Evolutionary conservation across 2,797 vertebrate genomes (phyloP), one percentile per base, ranked within the genome.

Genomic region (Taenioides sp.): DNA sequence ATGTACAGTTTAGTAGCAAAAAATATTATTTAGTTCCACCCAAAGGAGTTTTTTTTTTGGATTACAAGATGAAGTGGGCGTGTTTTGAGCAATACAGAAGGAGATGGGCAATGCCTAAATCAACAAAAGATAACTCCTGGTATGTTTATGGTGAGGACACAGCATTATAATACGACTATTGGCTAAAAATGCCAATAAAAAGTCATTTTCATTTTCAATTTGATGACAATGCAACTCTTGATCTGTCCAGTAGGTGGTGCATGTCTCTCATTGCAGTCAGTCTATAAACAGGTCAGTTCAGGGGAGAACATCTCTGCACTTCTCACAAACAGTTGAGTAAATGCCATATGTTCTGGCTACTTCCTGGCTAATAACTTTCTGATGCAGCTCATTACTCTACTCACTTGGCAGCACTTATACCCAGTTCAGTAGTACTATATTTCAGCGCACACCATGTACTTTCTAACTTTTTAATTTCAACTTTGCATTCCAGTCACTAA

Each of bases 271-370:
- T 66, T 71, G 69, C 71, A 78, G 25, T 71, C 37, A n/a, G 43
- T 52, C 7, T 18, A 22, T 85, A 88, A 88, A 65, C 77, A 85
- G 88, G 81, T 86, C 85, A 87, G 67, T 74, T 64, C 25, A 75
- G 77, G 79, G 5, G 72, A 71, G 67, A 58, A 78, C 23, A 10
- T 67, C 28, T 76, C 67, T 65, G 22, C 61, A 74, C 57, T 40
- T 37, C 43, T 52, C 59, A 65, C 27, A 65, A 7, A 61, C 23
- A 52, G 20, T 57, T 28, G 58, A 47, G n/a, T 25, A 47, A 60
- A 47, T 17, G 5, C 40, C 62, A 64, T 64, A 47, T 23, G 37
- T 22, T 64, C 34, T 12, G 1, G n/a, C 62, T 47, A 16, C 62
- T 25, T 63, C 61, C 37, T 63, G 61, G 40, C 61, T 47, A 62